Evolutionary conservation across 2,113 vertebrate species (phyloP).

Genomic region (Quiscalus mexicanus): DNA sequence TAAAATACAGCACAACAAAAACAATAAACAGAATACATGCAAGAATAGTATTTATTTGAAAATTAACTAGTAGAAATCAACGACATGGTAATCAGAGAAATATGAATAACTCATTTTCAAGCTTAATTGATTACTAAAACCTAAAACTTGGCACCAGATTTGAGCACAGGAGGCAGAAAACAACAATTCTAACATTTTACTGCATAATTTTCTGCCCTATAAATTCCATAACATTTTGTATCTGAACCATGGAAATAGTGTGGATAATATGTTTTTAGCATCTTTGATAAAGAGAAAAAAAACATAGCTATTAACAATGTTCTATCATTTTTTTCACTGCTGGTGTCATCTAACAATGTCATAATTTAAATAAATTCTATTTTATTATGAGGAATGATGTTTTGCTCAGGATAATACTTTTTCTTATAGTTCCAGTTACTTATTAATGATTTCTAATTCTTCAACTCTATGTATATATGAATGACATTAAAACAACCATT

Average conservation of each 20-base stretch:
- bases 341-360: background rate
- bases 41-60: background rate
- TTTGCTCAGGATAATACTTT: background rate
- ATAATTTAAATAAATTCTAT: background rate
- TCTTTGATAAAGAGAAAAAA: background rate
- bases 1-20: background rate
- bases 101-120: background rate
- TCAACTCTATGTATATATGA: background rate
- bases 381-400: background rate
- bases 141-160: background rate
- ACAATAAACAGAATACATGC: background rate
- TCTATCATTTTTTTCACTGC: background rate
- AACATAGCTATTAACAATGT: background rate
- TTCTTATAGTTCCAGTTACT: background rate
- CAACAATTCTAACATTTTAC: background rate
- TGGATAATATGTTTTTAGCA: background rate
- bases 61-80: background rate
- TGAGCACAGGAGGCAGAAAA: background rate
- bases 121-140: conserved; percentile 7
- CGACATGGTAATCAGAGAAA: background rate
- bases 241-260: background rate
- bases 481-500: background rate
- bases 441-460: background rate
- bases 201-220: conserved; percentile 21
- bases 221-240: background rate